phyloP scores from a whole-genome alignment of 2,113 vertebrate genomes.

The Gambusia affinis region DNA sequence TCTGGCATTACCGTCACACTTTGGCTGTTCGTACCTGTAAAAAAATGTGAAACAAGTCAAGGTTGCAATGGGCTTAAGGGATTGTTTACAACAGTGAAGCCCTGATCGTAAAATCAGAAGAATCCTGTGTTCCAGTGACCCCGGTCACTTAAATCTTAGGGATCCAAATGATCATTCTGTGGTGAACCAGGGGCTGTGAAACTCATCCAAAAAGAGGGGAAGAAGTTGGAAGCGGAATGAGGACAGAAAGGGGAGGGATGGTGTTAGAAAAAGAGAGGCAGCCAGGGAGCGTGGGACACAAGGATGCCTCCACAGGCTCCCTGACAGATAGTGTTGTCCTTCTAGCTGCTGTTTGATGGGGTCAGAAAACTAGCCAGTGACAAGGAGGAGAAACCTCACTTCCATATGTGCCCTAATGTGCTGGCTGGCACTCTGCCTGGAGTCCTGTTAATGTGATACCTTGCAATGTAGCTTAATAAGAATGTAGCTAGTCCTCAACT shows the following conservation, averaged over 20 bases:
- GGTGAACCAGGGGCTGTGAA: constrained; percentile 55
- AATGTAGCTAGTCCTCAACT: constrained; percentile 15
- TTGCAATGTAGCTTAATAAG: constrained; percentile 63
- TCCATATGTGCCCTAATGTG: constrained; percentile 71
- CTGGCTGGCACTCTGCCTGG: constrained; percentile 80
- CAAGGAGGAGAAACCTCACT: constrained; percentile 67
- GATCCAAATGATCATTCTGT: constrained; percentile 59
- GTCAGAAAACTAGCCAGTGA: constrained; percentile 59
- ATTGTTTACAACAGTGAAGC: constrained; percentile 25
- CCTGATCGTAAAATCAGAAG: constrained; percentile 38
- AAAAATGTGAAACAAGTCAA: constrained; percentile 8
- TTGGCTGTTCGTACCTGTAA: constrained; percentile 93
- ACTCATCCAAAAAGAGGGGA: constrained; percentile 42
- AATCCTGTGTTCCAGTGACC: constrained; percentile 50
- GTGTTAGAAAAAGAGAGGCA: constrained; percentile 28
- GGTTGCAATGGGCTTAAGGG: constrained; percentile 8
- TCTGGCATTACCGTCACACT: constrained; percentile 91
- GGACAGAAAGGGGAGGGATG: constrained; percentile 24
- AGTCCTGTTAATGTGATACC: constrained; percentile 76
- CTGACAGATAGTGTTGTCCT: constrained; percentile 43
- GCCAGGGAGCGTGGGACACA: constrained; percentile 55
- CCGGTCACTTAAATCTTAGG: constrained; percentile 33
- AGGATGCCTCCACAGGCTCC: constrained; percentile 61
- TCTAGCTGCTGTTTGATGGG: constrained; percentile 57
- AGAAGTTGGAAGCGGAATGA: constrained; percentile 43